Base-by-base conservation (phyloP, 2,888 invertebrate species). In the Nymphalis polychloros region DNA sequence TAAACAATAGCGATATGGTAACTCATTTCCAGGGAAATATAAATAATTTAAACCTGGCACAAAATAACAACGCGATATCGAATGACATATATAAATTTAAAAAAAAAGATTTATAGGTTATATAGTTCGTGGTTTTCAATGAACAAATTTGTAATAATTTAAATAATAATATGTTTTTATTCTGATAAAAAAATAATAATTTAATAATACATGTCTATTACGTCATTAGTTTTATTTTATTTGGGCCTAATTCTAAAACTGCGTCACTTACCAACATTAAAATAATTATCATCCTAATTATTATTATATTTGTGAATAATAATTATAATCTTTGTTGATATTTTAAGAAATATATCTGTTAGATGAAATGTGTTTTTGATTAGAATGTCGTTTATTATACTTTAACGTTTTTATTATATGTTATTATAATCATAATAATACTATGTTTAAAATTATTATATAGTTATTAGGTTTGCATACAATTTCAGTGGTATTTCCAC, bases 361-460 rank as follows among this genome's bases (percentile, higher is more conserved):
- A 83, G 81, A 80, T 82, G 85, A 77, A 81, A 84, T 85, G 84
- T 86, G 83, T 84, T 83, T 78, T 84, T 79, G 78, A 78, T 78
- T 83, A 83, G 78, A 72, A 69, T 73, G 78, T 76, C 66, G 63
- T 75, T n/a, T n/a, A 67, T 69, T 64, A 31, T 27, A 53, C 48
- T 57, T 55, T 61, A 49, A 59, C 27, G 27, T 55, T 55, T 55
- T 17, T 55, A 55, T 55, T 55, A 31, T 55, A 55, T 31, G 53
- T 55, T 55, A 53, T 23, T 53, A 52, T 52, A 8, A 53, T 23
- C 31, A 52, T 52, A 8, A 55, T 31, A 8, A 55, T 55, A 31
- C 27, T 27, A 55, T 55, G 27, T 55, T 55, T 35, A 19, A 19
- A 13, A 41, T 57, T 35, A 35, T 57, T 35, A 41, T 41, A 19